phyloP scores from a whole-genome alignment of 2,797 vertebrate genomes.

The Phrynocephalus vlangalii region DNA sequence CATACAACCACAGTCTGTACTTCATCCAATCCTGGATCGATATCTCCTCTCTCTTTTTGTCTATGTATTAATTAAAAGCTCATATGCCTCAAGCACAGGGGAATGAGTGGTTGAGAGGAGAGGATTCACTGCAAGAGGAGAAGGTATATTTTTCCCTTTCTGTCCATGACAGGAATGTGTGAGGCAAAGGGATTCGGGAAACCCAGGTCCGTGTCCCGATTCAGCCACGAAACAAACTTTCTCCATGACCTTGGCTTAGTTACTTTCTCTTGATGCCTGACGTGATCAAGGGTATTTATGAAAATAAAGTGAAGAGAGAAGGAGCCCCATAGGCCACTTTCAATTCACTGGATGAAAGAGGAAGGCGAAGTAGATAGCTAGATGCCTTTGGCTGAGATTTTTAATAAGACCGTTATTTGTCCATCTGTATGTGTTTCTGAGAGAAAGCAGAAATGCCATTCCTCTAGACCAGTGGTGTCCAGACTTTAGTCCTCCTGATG shows the following conservation, averaged over 20 bases:
- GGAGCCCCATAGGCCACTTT: not conserved
- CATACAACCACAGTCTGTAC: too few species aligned
- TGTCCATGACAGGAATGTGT: not conserved
- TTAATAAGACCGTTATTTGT: too few species aligned
- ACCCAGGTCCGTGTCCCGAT: not conserved
- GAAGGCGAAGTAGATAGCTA: too few species aligned
- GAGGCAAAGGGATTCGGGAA: not conserved
- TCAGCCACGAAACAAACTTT: not conserved
- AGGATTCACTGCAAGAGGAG: not conserved
- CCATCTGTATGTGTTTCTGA: not conserved
- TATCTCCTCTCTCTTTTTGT: too few species aligned
- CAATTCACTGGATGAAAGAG: not conserved
- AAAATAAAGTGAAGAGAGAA: not conserved
- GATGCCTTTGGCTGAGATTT: too few species aligned
- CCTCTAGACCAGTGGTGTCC: not conserved
- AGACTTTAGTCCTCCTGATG: too few species aligned
- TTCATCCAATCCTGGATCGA: too few species aligned
- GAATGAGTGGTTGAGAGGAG: too few species aligned
- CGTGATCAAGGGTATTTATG: not conserved
- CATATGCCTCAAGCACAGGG: not conserved
- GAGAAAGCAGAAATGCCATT: not conserved
- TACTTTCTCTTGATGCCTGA: not conserved
- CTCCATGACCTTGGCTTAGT: not conserved
- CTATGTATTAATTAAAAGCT: not conserved
- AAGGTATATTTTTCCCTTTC: not conserved